Percentiles rank a stretch among this genome's conserved stretches.
Evolutionary conservation across 2,888 invertebrate species (phyloP).

Genomic region (Archips crataeganus): DNA sequence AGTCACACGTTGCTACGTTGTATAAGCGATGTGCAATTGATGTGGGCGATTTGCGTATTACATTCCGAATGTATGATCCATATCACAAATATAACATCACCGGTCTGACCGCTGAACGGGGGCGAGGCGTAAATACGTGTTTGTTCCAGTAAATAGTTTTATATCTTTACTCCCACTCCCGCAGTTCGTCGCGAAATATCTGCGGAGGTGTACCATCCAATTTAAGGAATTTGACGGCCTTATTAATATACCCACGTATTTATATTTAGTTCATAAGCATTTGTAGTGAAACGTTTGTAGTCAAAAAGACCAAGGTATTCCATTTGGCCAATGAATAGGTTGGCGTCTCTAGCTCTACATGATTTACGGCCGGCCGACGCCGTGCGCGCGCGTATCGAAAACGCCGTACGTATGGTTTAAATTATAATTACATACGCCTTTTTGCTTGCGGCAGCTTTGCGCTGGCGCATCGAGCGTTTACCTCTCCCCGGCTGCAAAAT

Average conservation of each 20-base stretch:
- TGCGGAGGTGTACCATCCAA: conserved; percentile 16
- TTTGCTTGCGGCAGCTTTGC: conserved; percentile 41
- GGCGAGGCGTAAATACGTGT: conserved; percentile 27
- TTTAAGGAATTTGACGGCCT: conserved; percentile 9
- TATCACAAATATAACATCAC: conserved; percentile 51
- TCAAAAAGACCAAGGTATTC: conserved; percentile 36
- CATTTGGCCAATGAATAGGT: conserved; percentile 40
- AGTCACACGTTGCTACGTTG: conserved; percentile 11
- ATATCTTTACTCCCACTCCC: conserved; percentile 22
- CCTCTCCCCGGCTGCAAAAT: conserved; percentile 58
- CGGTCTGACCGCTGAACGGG: conserved; percentile 51
- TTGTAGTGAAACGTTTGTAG: conserved; percentile 20
- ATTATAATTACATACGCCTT: conserved; percentile 24
- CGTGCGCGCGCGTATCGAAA: conserved; percentile 29
- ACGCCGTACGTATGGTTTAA: conserved; percentile 17
- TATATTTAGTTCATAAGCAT: background rate
- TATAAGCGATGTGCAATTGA: conserved; percentile 19
- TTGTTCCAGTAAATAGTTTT: conserved; percentile 32
- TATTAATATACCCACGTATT: conserved; percentile 6
- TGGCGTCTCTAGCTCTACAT: conserved; percentile 54
- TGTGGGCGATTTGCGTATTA: conserved; percentile 59
- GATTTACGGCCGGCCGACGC: conserved; percentile 54
- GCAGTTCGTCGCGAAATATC: conserved; percentile 9
- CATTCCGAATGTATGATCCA: conserved; percentile 55
- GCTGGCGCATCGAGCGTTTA: conserved; percentile 58